phyloP scores from a whole-genome alignment of 2,888 invertebrate species.

The Eupsilia transversa region DNA sequence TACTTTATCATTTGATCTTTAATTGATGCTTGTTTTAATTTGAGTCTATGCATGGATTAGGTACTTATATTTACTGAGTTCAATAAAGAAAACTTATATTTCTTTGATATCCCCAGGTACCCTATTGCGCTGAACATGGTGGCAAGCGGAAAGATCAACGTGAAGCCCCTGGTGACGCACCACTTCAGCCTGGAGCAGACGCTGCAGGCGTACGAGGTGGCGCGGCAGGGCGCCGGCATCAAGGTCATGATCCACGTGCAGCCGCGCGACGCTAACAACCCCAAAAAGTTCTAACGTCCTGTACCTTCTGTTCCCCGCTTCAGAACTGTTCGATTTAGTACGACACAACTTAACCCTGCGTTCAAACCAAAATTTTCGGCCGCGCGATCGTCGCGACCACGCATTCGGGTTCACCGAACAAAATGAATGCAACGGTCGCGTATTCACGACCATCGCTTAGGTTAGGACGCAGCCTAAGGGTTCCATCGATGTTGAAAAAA shows the following conservation, averaged over 20 bases:
- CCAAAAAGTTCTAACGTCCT: slow-evolving; percentile 72
- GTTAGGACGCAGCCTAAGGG: no score
- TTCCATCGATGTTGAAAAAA: no score
- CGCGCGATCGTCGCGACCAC: no score
- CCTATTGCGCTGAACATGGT: slow-evolving; percentile 94
- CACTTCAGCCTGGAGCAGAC: slow-evolving; percentile 95
- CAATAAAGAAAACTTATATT: background rate
- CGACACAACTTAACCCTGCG: background rate
- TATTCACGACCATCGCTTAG: no score
- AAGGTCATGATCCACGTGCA: slow-evolving; percentile 97
- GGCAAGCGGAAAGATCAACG: slow-evolving; percentile 93
- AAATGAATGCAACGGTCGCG: no score
- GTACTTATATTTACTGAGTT: no score
- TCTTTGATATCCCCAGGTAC: slow-evolving; percentile 90
- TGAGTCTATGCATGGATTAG: no score
- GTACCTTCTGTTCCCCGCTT: background rate
- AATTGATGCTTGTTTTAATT: no score
- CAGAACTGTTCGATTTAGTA: background rate
- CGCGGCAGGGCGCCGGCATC: slow-evolving; percentile 93
- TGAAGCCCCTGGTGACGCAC: slow-evolving; percentile 96
- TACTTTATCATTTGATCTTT: no score
- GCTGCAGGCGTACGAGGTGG: slow-evolving; percentile 95
- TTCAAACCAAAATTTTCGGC: no score
- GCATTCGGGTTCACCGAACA: no score
- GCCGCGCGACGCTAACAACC: slow-evolving; percentile 89